Percentiles rank a stretch among this genome's conserved stretches.
Conservation (phyloP, 1,140 invertebrate genomes). For the Calosoma granatense region DNA sequence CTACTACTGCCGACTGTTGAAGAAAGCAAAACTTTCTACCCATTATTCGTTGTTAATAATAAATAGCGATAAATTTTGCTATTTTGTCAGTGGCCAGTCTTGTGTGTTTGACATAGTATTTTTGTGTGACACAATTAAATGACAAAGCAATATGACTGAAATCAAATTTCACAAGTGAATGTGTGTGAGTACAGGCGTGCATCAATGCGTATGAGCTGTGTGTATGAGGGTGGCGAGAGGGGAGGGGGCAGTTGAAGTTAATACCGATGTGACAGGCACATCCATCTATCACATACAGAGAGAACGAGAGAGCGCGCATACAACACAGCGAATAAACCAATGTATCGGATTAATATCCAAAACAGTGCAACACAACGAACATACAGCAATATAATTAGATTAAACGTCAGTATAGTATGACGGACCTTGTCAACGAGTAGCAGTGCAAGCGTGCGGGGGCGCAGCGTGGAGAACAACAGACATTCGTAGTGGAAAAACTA, state of each 20-base stretch:
- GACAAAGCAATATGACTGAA: neutral
- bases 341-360: conserved; percentile 5
- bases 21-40: too few relatives aligned
- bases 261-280: neutral
- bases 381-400: neutral
- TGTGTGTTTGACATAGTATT: too few relatives aligned
- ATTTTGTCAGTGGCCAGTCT: too few relatives aligned
- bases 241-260: neutral
- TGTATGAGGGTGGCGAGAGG: too few relatives aligned
- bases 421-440: too few relatives aligned
- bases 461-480: neutral
- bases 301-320: too few relatives aligned
- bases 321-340: neutral
- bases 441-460: neutral
- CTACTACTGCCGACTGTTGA: too few relatives aligned
- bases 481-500: neutral
- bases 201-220: too few relatives aligned
- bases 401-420: neutral
- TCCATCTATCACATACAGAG: neutral
- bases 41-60: too few relatives aligned
- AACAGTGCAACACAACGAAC: neutral
- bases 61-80: too few relatives aligned
- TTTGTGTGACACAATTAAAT: neutral
- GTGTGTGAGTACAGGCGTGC: too few relatives aligned
- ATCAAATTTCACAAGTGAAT: neutral